Base-by-base conservation (phyloP, 2,113 vertebrate genomes). In the Ailurus styani region DNA sequence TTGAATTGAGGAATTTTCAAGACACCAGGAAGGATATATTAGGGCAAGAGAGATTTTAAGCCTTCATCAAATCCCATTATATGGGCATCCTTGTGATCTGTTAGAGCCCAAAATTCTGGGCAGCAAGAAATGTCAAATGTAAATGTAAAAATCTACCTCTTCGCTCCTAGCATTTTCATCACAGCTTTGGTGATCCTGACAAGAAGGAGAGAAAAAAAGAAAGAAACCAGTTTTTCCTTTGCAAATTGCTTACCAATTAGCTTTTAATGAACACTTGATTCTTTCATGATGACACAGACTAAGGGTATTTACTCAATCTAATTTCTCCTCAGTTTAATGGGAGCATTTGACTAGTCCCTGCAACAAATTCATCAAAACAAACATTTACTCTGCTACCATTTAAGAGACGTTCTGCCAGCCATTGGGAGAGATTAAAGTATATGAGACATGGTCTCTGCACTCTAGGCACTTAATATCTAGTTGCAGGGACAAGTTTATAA, bases 281-380 rank as follows among this genome's bases (percentile, higher is more conserved):
- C 52, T 94, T 92, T 92, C 87, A 27, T 50, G 29, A 64, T 77
- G 93, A 78, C 50, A 84, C 20, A 79, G 66, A 47, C 72, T 87
- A 40, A 92, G 82, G 45, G 37, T 78, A 86, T 96, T 97, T 92
- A 90, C 52, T 64, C 45, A 45, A 40, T 83, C 64, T 68, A 90
- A 86, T 87, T 95, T 97, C 47, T 90, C 45, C 54, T 82, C 12
- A 14, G 52, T 20, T 97, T 93, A 95, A 91, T 82, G 62, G 68
- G 45, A 97, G 20, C 27, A 87, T 86, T 95, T 91, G 66, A 96
- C 66, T 66, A 77, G n/a, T 89, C 78, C 45, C 72, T 91, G 73
- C 60, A 64, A 66, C 50, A 88, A 57, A 93, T 55, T 92, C 73
- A 96, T 89, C 93, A 72, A 86, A 97, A 91, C 73, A 95, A 97